Conservation (phyloP, 2,113 vertebrate species). For the Chamaetylas fuelleborni region DNA sequence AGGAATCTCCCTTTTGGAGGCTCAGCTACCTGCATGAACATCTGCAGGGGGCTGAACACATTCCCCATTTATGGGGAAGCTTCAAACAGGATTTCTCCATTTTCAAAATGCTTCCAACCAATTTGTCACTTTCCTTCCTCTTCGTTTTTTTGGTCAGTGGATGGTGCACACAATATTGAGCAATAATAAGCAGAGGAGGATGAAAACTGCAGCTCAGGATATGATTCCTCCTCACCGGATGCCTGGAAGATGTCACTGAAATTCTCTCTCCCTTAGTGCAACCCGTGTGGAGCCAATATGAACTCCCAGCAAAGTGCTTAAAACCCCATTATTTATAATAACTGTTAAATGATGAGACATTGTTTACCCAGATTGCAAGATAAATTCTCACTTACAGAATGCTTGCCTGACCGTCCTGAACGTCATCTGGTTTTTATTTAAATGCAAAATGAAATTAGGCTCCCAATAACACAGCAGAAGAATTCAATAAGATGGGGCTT, state of each 20-base stretch:
- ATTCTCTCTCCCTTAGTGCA: constrained; percentile 60
- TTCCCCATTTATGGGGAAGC: neutral
- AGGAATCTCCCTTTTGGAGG: neutral
- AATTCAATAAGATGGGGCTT: constrained; percentile 79
- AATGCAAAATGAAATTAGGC: constrained; percentile 80
- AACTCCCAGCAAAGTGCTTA: constrained; percentile 71
- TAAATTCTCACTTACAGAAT: constrained; percentile 71
- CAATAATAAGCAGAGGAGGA: constrained; percentile 46
- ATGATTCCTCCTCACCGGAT: constrained; percentile 59
- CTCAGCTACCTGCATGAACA: neutral
- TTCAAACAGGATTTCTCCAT: neutral
- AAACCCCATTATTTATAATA: constrained; percentile 74
- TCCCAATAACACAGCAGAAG: constrained; percentile 75
- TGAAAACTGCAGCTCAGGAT: constrained; percentile 49
- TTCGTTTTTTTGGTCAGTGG: neutral
- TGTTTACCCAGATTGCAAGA: constrained; percentile 72
- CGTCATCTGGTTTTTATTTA: constrained; percentile 83
- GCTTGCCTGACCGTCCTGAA: constrained; percentile 57
- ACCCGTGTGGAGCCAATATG: constrained; percentile 59
- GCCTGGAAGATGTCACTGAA: constrained; percentile 70
- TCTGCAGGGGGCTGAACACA: neutral
- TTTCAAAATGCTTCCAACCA: neutral
- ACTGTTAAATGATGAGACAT: constrained; percentile 77
- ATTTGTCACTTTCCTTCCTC: neutral
- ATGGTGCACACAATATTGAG: neutral